phyloP scores from a whole-genome alignment of 2,888 invertebrate species.

The Caenorhabditis wallacei region DNA sequence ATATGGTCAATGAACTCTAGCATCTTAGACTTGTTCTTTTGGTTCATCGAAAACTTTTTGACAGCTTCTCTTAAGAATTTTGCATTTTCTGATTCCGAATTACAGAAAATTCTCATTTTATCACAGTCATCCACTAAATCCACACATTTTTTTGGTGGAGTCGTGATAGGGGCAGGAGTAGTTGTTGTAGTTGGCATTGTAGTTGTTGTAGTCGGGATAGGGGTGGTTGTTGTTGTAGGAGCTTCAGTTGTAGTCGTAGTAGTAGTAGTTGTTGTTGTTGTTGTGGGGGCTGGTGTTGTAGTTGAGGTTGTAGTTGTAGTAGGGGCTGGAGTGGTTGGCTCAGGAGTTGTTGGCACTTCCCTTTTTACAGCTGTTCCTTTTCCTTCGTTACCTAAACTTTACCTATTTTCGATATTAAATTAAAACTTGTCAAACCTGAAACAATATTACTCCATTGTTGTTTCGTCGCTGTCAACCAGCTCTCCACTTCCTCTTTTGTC shows the following conservation, averaged over 20 bases:
- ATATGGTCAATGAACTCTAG: constrained; percentile 34
- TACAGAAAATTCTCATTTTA: constrained; percentile 27
- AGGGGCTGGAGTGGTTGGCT: constrained; percentile 38
- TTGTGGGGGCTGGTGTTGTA: constrained; percentile 32
- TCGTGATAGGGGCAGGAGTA: background rate
- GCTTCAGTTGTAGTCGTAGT: constrained; percentile 26
- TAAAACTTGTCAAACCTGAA: constrained; percentile 1
- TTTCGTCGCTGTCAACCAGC: constrained; percentile 45
- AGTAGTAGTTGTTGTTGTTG: constrained; percentile 34
- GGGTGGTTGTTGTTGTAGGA: background rate
- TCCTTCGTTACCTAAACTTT: constrained; percentile 58
- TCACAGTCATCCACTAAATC: constrained; percentile 51
- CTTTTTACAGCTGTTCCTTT: constrained; percentile 44
- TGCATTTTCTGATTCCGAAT: constrained; percentile 12
- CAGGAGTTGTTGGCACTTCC: constrained; percentile 35
- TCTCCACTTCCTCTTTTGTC: constrained; percentile 58
- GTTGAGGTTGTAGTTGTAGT: constrained; percentile 22
- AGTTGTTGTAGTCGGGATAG: no score
- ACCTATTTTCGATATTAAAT: background rate
- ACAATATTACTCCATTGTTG: constrained; percentile 51
- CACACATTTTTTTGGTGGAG: constrained; percentile 30
- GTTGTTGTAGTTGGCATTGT: background rate
- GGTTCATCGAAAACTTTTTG: constrained; percentile 22
- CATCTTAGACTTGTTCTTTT: constrained; percentile 6
- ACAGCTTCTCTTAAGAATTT: constrained; percentile 31